phyloP scores from a whole-genome alignment of 2,888 invertebrate genomes.

The Synanthedon formicaeformis region DNA sequence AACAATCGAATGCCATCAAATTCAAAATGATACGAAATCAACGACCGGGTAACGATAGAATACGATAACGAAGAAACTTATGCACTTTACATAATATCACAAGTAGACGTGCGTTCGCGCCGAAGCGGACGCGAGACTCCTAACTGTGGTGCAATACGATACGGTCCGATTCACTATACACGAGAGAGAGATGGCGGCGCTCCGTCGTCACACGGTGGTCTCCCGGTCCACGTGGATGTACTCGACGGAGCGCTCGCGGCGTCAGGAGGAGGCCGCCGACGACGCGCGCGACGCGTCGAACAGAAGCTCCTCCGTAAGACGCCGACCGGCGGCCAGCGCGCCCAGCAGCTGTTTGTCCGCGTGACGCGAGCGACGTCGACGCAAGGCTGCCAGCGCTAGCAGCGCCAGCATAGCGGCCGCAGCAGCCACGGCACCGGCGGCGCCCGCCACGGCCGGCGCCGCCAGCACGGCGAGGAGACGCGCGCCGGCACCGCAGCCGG shows the following conservation, averaged over 20 bases:
- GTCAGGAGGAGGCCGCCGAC: slow-evolving; percentile 82
- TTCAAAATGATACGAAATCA: slow-evolving; percentile 3
- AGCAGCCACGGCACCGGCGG: slow-evolving; percentile 51
- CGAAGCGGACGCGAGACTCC: slow-evolving; percentile 1
- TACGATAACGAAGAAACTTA: not conserved
- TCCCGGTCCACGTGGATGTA: slow-evolving; percentile 94
- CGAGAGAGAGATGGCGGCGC: slow-evolving; percentile 19
- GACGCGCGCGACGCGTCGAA: slow-evolving; percentile 72
- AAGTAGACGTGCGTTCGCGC: slow-evolving; percentile 6
- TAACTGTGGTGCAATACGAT: slow-evolving; percentile 2
- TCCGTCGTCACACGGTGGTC: slow-evolving; percentile 85
- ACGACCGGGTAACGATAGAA: not conserved
- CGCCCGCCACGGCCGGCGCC: slow-evolving; percentile 75
- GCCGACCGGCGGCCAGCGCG: slow-evolving; percentile 71
- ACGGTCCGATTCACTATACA: slow-evolving; percentile 3
- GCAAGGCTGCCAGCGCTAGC: slow-evolving; percentile 17
- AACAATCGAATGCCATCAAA: slow-evolving; percentile 2
- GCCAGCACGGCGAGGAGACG: slow-evolving; percentile 66
- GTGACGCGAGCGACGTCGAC: slow-evolving; percentile 53
- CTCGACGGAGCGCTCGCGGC: slow-evolving; percentile 89
- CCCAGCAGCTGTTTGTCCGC: slow-evolving; percentile 72
- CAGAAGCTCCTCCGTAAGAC: slow-evolving; percentile 78
- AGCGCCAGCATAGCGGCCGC: slow-evolving; percentile 22
- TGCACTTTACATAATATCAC: slow-evolving; percentile 8
- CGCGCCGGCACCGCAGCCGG: slow-evolving; percentile 60